Percentiles rank a stretch among this genome's conserved stretches.
phyloP scores from a whole-genome alignment of 1,140 invertebrate genomes.

The Belonocnema kinseyi region DNA sequence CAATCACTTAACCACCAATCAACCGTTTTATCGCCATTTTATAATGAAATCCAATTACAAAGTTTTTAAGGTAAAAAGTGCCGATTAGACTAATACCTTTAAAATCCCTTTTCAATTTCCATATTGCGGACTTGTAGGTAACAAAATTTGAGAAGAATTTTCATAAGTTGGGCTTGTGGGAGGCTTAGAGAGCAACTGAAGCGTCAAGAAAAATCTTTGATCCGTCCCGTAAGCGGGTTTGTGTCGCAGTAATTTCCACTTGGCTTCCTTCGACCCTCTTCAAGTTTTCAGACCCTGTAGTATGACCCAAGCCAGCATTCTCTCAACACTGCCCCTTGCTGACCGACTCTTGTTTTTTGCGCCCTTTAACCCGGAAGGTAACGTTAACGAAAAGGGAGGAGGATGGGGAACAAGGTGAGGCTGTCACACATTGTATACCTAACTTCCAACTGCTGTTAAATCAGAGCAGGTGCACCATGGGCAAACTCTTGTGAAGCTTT shows the following conservation, averaged over 20 bases:
- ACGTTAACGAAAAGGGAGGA: constrained; percentile 49
- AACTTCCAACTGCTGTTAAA: not conserved
- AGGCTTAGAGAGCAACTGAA: constrained; percentile 21
- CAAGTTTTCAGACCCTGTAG: constrained; percentile 31
- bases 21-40: not conserved
- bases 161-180: not conserved
- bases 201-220: constrained; percentile 55
- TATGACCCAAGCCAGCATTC: constrained; percentile 53
- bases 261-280: constrained; percentile 52
- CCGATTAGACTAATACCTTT: not conserved
- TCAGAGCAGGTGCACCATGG: not conserved
- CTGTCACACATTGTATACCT: constrained; percentile 28
- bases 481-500: not conserved
- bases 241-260: constrained; percentile 59
- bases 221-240: constrained; percentile 54
- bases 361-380: constrained; percentile 54
- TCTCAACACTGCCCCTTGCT: constrained; percentile 51
- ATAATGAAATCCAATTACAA: too few species aligned
- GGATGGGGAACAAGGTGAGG: constrained; percentile 25
- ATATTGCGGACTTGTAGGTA: not conserved
- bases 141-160: not conserved
- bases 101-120: not conserved
- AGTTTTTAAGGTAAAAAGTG: not conserved
- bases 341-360: constrained; percentile 57
- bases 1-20: not conserved